Evolutionary conservation across 2,113 vertebrate species (phyloP), one percentile per base, ranked within the genome.

Genomic region (Sylvilagus bachmani): DNA sequence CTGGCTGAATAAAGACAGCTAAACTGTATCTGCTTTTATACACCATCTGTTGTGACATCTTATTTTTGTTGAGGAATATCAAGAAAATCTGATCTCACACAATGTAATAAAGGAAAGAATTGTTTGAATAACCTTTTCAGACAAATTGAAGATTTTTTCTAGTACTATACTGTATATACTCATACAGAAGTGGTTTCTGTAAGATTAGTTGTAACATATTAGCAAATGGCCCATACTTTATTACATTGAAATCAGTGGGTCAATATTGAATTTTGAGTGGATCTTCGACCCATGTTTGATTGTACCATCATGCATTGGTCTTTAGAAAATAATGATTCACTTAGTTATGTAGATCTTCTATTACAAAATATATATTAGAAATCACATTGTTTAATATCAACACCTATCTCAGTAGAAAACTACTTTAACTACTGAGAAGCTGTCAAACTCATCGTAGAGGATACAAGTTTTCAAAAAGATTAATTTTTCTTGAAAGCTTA

Each of bases 21-120:
- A 38, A 82, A 66, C 90, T 90, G 27, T 95, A 86, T 80, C 29
- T 93, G 62, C 22, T 83, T 78, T 58, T 87, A 1, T 66, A 74
- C 81, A 81, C 71, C 89, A 92, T 88, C 84, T 92, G 49, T 69
- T 95, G 77, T 89, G 81, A 89, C 83, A 90, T 62, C 33, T 94
- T 93, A 74, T 84, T 89, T 96, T 93, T 69, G 27, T 90, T 95
- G 74, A 80, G 96, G 96, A 96, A 90, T 93, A 90, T 90, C 38
- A 49, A 79, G 66, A 95, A 96, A 94, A 90, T 93, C 21, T 75
- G 19, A 33, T 77, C 21, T 80, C 66, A 91, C 27, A 90, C 29
- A 79, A 58, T 88, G 27, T 70, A 73, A 49, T 61, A 90, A 44
- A 93, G 8, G 31, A 19, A 92, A 62, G 11, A 31, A 77, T 2